Percentiles rank a stretch among this genome's conserved stretches.
These are phyloP conservation scores for Fundulus diaphanus DNA, from an alignment of 2,797 vertebrate species.

Conservation along the genomic window DNA sequence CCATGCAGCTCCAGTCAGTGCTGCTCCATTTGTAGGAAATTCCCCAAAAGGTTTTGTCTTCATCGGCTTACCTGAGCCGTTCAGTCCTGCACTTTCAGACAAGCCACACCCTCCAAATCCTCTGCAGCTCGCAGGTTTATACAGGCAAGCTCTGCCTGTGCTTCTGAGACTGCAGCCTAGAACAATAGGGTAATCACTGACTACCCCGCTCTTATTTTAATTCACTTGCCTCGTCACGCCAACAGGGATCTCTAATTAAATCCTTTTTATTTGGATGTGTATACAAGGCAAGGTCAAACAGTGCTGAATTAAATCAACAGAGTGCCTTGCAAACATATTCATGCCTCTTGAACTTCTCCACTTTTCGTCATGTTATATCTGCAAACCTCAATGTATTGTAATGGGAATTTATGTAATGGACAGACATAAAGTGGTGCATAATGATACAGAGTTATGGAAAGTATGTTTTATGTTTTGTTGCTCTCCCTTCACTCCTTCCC, in stretches of 20 bases:
- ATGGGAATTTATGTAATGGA: no score
- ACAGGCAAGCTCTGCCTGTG: constrained; percentile 57
- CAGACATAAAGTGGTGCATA: not conserved
- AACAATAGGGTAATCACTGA: constrained; percentile 60
- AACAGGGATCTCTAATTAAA: constrained; percentile 60
- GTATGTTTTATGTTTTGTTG: not conserved
- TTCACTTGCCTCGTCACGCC: constrained; percentile 47
- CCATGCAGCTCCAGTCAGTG: constrained; percentile 18
- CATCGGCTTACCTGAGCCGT: constrained; percentile 60
- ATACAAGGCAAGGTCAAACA: constrained; percentile 61
- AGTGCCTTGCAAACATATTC: constrained; percentile 37
- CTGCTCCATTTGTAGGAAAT: constrained; percentile 51
- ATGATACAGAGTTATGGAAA: not conserved
- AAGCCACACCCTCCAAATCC: constrained; percentile 66
- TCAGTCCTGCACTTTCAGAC: constrained; percentile 46
- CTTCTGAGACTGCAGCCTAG: constrained; percentile 37
- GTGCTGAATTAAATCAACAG: constrained; percentile 32
- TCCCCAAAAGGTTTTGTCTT: constrained; percentile 61
- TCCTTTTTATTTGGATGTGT: constrained; percentile 62
- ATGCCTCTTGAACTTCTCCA: constrained; percentile 7
- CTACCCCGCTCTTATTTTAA: constrained; percentile 47
- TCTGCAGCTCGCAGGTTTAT: constrained; percentile 60
- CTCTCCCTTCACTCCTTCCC: no score
- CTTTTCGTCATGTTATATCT: not conserved
- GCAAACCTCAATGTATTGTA: not conserved